These are phyloP conservation scores for Perognathus longimembris DNA, from an alignment of 2,113 vertebrate species.

Conservation along the genomic window DNA sequence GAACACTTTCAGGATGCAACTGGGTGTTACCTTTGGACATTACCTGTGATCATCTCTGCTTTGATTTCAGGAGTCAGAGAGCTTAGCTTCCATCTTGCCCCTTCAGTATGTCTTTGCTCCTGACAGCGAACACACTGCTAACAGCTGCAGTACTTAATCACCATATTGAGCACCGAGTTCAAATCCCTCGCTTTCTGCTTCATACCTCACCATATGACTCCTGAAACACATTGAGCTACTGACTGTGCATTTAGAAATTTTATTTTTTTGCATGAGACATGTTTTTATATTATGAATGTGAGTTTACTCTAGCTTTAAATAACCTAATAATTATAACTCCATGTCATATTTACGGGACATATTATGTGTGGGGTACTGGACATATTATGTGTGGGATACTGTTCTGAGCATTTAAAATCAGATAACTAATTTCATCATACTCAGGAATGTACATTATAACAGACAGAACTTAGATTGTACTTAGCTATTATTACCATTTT, in stretches of 20 bases:
- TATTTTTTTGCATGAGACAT: background rate
- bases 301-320: background rate
- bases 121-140: constrained; percentile 95
- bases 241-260: background rate
- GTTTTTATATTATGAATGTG: background rate
- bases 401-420: background rate
- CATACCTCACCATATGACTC: constrained; percentile 6
- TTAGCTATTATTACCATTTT: constrained; percentile 14
- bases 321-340: background rate
- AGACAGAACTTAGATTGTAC: background rate
- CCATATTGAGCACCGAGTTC: background rate
- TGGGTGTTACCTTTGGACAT: background rate
- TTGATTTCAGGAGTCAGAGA: constrained; percentile 91
- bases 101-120: constrained; percentile 97
- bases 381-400: background rate
- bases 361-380: no score
- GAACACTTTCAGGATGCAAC: background rate
- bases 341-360: no score
- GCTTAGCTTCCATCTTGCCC: constrained; percentile 89
- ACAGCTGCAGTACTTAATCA: constrained; percentile 90
- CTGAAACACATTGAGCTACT: constrained; percentile 7
- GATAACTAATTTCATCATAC: constrained; percentile 7
- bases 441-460: background rate
- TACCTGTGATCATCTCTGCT: background rate
- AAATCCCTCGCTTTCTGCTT: background rate